These are phyloP conservation scores for Sisor rabdophorus DNA, from an alignment of 2,113 vertebrate species.

Conservation along the genomic window DNA sequence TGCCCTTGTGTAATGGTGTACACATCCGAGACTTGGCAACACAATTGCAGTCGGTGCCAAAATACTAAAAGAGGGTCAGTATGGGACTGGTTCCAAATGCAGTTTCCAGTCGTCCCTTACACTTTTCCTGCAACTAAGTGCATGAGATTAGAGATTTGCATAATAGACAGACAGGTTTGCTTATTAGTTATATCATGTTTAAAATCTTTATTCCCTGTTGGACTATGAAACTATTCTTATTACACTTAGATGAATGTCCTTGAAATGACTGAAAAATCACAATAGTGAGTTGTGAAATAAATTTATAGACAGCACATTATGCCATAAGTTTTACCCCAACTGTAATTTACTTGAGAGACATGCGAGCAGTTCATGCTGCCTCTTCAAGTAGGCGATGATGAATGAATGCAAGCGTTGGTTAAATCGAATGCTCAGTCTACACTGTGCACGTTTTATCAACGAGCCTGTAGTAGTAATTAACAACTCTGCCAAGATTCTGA, in stretches of 20 bases:
- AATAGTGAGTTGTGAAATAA: background rate
- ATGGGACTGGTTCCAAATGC: slow-evolving; percentile 30
- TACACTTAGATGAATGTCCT: background rate
- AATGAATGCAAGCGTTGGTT: background rate
- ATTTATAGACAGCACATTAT: background rate
- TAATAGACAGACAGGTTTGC: background rate
- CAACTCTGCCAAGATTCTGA: background rate
- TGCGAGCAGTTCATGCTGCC: background rate
- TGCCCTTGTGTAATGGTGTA: slow-evolving; percentile 19
- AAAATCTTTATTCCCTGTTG: background rate
- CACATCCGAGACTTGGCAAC: slow-evolving; percentile 42
- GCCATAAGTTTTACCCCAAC: background rate
- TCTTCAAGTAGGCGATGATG: background rate
- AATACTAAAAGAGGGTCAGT: slow-evolving; percentile 41
- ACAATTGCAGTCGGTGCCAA: slow-evolving; percentile 35
- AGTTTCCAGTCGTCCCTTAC: slow-evolving; percentile 2
- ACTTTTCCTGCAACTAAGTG: background rate
- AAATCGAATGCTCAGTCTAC: background rate
- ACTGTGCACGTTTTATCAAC: background rate
- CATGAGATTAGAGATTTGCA: background rate
- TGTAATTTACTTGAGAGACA: background rate
- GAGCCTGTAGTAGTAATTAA: background rate
- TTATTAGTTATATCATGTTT: too few relatives aligned
- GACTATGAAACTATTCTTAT: background rate
- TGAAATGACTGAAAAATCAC: background rate